Evolutionary conservation across 2,888 invertebrate genomes (phyloP).

Genomic region (Chalcosyrphus nemorum): DNA sequence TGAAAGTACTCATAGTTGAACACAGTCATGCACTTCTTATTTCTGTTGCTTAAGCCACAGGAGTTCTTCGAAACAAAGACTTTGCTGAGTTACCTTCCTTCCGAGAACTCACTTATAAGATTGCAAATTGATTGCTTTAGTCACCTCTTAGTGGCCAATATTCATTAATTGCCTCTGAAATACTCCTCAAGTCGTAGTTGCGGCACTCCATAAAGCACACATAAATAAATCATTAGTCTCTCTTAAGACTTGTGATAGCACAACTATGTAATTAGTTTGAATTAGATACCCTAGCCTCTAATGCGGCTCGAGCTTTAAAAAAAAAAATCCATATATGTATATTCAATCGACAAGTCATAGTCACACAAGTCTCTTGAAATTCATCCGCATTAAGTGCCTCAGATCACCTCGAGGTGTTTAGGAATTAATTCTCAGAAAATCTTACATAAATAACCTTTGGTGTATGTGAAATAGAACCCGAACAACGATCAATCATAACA

Average conservation of each 20-base stretch:
- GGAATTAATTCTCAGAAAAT: conserved; percentile 8
- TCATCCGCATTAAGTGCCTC: background rate
- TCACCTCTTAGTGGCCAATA: too few relatives aligned
- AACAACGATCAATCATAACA: conserved; percentile 3
- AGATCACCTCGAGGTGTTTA: background rate
- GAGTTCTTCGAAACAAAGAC: too few relatives aligned
- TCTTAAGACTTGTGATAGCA: background rate
- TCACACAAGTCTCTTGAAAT: background rate
- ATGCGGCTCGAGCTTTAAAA: background rate
- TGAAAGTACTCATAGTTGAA: too few relatives aligned
- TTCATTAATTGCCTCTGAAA: too few relatives aligned
- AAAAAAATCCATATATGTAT: too few relatives aligned
- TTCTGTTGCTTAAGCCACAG: too few relatives aligned
- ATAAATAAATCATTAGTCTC: conserved; percentile 2
- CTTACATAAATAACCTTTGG: conserved; percentile 5
- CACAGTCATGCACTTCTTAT: too few relatives aligned
- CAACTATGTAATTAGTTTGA: background rate
- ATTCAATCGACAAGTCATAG: background rate
- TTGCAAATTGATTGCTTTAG: too few relatives aligned
- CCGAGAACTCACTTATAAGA: too few relatives aligned
- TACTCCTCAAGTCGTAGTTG: background rate
- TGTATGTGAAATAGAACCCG: background rate
- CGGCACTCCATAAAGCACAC: background rate
- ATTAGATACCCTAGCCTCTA: background rate
- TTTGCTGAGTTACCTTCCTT: too few relatives aligned